Percentiles rank a stretch among this genome's conserved stretches.
phyloP scores from a whole-genome alignment of 1,140 invertebrate species.

The Zaprionus kolodkinae region DNA sequence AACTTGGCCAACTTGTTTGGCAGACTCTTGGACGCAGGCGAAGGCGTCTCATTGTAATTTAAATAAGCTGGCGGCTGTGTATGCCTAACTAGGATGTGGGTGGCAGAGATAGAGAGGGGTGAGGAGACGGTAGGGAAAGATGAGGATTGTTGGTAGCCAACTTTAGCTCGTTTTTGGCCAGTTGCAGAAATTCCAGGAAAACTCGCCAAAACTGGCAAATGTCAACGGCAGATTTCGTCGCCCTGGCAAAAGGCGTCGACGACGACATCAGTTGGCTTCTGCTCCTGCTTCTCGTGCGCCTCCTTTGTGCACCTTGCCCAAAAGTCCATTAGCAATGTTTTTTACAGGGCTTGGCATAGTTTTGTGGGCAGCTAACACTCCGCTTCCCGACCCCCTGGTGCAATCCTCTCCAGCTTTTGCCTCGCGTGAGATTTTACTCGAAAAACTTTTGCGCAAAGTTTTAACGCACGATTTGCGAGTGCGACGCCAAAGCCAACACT shows the following conservation, averaged over 20 bases:
- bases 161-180: slow-evolving; percentile 47
- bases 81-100: background rate
- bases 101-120: background rate
- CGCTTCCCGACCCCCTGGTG: background rate
- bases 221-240: slow-evolving; percentile 76
- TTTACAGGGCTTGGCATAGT: slow-evolving; percentile 77
- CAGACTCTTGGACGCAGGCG: slow-evolving; percentile 35
- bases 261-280: slow-evolving; percentile 55
- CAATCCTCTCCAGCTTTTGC: slow-evolving; percentile 14
- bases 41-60: slow-evolving; percentile 74
- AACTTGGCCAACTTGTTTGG: slow-evolving; percentile 78
- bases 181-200: slow-evolving; percentile 51
- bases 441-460: slow-evolving; percentile 74
- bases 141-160: slow-evolving; percentile 47
- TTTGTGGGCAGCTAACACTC: slow-evolving; percentile 44
- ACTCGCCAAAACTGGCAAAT: slow-evolving; percentile 72
- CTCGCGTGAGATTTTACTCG: slow-evolving; percentile 76
- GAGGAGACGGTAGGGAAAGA: background rate
- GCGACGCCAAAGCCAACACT: slow-evolving; percentile 40
- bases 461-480: slow-evolving; percentile 77
- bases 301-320: slow-evolving; percentile 26
- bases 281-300: background rate
- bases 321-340: slow-evolving; percentile 81
- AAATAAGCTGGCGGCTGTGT: slow-evolving; percentile 63
- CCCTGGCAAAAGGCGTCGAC: slow-evolving; percentile 57